phyloP scores from a whole-genome alignment of 2,888 invertebrate genomes.

The Oscheius sp. region DNA sequence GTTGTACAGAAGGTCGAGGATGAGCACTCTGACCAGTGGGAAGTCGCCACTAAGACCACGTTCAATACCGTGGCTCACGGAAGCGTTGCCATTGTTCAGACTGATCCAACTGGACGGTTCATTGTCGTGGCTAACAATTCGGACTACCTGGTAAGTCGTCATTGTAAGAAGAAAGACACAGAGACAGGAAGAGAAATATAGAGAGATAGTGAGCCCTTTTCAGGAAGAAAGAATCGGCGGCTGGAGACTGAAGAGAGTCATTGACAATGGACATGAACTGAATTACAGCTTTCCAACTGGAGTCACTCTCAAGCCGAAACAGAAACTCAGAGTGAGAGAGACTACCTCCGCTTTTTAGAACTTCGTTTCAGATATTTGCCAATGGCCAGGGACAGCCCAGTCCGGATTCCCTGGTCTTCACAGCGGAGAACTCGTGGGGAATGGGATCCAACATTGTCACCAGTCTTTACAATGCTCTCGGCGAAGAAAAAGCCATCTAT shows the following conservation, averaged over 20 bases:
- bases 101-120: conserved; percentile 75
- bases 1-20: conserved; percentile 51
- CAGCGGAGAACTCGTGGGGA: conserved; percentile 73
- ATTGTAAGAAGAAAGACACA: background rate
- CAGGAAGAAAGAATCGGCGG: conserved; percentile 25
- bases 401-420: conserved; percentile 63
- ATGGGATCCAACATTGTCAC: conserved; percentile 66
- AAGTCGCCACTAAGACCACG: conserved; percentile 43
- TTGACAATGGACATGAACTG: conserved; percentile 21
- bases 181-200: too few relatives aligned
- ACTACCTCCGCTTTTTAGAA: too few relatives aligned
- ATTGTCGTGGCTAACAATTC: conserved; percentile 76
- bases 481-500: conserved; percentile 36
- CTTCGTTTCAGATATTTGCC: conserved; percentile 72
- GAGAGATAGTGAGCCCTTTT: background rate
- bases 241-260: conserved; percentile 24
- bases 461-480: conserved; percentile 19
- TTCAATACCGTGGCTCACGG: conserved; percentile 48
- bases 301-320: background rate
- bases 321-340: conserved; percentile 6
- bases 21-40: conserved; percentile 37
- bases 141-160: conserved; percentile 47
- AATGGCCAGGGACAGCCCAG: conserved; percentile 64
- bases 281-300: conserved; percentile 27
- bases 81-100: conserved; percentile 75